Evolutionary conservation across 2,113 vertebrate genomes (phyloP).

Genomic region (Propithecus coquereli): DNA sequence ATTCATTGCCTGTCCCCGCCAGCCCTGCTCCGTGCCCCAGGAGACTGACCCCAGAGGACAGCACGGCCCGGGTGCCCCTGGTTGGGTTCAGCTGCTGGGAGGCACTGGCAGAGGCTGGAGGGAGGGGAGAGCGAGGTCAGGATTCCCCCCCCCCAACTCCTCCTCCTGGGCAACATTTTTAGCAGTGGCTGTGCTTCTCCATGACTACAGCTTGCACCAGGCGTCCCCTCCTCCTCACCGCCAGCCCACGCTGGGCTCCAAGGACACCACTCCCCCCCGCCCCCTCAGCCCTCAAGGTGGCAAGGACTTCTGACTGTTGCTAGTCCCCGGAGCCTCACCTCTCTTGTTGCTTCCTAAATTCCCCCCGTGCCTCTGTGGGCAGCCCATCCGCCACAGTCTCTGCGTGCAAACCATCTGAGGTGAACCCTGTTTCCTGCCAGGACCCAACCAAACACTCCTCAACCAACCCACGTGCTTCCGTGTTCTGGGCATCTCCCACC

Average conservation of each 20-base stretch:
- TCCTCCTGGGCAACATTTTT: background rate
- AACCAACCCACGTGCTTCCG: background rate
- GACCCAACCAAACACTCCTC: background rate
- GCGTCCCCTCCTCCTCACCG: background rate
- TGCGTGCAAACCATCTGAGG: background rate
- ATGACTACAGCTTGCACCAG: background rate
- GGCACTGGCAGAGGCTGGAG: background rate
- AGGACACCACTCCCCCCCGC: background rate
- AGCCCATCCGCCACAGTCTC: background rate
- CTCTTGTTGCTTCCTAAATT: background rate
- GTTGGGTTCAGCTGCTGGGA: background rate
- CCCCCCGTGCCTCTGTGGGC: background rate
- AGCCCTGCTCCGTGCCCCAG: background rate
- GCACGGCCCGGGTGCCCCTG: background rate
- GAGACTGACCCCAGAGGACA: background rate
- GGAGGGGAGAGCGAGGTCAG: background rate
- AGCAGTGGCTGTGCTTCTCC: background rate
- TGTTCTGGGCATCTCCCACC: fast-evolving
- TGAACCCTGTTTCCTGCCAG: background rate
- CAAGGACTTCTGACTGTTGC: background rate
- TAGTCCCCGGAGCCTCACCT: background rate
- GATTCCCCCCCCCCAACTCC: background rate
- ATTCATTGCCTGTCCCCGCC: background rate
- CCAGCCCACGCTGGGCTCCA: background rate
- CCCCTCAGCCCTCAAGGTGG: background rate